Base-by-base conservation (phyloP, 2,888 invertebrate species). In the Mesodorylaimus sp. region DNA sequence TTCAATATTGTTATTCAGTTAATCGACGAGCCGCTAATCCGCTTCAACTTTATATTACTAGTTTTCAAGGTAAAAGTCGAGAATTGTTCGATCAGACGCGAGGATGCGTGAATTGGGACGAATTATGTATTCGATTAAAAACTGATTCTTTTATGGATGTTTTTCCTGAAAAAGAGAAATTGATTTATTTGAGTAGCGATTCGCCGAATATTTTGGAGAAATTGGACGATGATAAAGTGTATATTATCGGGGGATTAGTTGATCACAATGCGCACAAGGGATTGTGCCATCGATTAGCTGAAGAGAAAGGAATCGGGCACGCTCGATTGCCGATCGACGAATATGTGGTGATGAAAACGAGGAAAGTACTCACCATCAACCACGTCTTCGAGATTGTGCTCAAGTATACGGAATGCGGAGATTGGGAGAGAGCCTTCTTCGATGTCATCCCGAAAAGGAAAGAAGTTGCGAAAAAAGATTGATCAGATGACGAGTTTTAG, bases 191-290 rank as follows among this genome's bases (percentile, higher is more conserved):
- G 56, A 82, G 83, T 2, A 87, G 89, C 68, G 95, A 97, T 68
- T 93, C 93, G 16, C 80, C 84, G 44, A 86, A 85, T 71, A 70
- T 86, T 3, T 75, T 95, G 55, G 57, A 62, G 2, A 75, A 77
- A 50, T 57, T 68, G 45, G 54, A 58, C 26, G 67, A 69, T 48
- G 16, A 28, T 19, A 48, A 44, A 16, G 26, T 46, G 16, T 45
- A 45, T 29, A 78, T 97, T 46, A 93, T 97, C 66, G 97, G 97
- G 38, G 97, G 93, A 26, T 72, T 97, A 42, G 89, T 97, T 0
- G 97, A 97, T 71, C 95, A 97, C 66, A 97, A 97, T 71, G 77
- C 81, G 58, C 82, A 89, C 58, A 95, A 93, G 75, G 83, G 53
- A 13, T 24, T 45, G 32, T 91, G 91, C 64, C 77, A 81, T 66